Evolutionary conservation across 2,113 vertebrate species (phyloP).

Genomic region (Micronisus gabar): DNA sequence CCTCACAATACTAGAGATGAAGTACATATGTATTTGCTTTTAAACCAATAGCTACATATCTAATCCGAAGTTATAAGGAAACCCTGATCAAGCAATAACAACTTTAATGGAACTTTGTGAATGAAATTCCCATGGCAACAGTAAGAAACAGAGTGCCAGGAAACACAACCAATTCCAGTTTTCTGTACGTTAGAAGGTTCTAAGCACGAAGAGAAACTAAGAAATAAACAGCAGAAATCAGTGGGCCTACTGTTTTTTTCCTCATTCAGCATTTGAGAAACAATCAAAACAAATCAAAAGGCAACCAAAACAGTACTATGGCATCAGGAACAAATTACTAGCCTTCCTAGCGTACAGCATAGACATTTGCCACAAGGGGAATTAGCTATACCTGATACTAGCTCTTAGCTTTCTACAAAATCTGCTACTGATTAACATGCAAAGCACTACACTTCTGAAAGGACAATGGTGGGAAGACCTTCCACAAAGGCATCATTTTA

Average conservation of each 20-base stretch:
- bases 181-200: not conserved
- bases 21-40: not conserved
- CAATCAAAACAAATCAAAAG: not conserved
- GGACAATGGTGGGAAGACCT: slow-evolving; percentile 57
- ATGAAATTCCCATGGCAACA: slow-evolving; percentile 51
- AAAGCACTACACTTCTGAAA: not conserved
- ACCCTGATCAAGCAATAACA: not conserved
- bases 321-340: slow-evolving; percentile 26
- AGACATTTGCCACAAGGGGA: not conserved
- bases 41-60: not conserved
- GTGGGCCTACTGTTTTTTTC: not conserved
- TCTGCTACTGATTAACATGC: slow-evolving; percentile 60
- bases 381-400: slow-evolving; percentile 12
- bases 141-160: not conserved
- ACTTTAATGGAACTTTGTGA: slow-evolving; percentile 30
- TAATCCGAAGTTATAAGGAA: not conserved
- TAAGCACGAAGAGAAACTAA: not conserved
- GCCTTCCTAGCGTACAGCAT: not conserved
- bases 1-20: not conserved
- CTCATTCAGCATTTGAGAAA: not conserved
- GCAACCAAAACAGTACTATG: not conserved
- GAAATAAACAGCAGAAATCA: not conserved
- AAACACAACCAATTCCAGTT: not conserved
- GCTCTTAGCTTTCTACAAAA: not conserved
- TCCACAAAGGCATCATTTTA: slow-evolving; percentile 51